These are phyloP conservation scores for Tetramorium parvispinum DNA, from an alignment of 1,140 invertebrate genomes.

Conservation along the genomic window DNA sequence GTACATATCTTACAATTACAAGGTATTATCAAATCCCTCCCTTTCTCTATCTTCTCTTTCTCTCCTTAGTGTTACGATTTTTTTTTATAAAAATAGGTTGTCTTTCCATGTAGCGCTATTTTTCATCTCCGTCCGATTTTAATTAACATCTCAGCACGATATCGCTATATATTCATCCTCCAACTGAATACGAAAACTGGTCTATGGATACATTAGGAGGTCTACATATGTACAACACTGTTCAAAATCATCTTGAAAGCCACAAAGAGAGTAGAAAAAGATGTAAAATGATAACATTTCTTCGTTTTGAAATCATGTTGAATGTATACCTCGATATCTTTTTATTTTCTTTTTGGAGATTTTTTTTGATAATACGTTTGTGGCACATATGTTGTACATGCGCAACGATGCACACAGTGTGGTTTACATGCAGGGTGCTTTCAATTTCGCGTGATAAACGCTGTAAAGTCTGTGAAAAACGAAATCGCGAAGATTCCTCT, in stretches of 20 bases:
- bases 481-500: not conserved
- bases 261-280: constrained; percentile 80
- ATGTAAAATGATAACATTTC: constrained; percentile 72
- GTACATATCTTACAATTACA: constrained; percentile 56
- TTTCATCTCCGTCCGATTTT: constrained; percentile 41
- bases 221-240: constrained; percentile 75
- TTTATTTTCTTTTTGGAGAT: constrained; percentile 8
- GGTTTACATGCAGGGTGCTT: constrained; percentile 41
- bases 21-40: constrained; percentile 60
- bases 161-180: constrained; percentile 40
- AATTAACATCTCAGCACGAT: constrained; percentile 45
- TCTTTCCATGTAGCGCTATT: constrained; percentile 47
- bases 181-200: constrained; percentile 69
- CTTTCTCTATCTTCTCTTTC: not conserved
- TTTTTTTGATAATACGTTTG: constrained; percentile 52
- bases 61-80: constrained; percentile 58
- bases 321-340: constrained; percentile 46
- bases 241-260: constrained; percentile 78
- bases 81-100: constrained; percentile 73
- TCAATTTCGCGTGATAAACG: constrained; percentile 19
- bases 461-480: not conserved
- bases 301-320: constrained; percentile 72
- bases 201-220: constrained; percentile 70
- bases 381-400: constrained; percentile 58
- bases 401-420: constrained; percentile 60